These are phyloP conservation scores for Acanthococcus lagerstroemiae DNA, from an alignment of 2,888 invertebrate species.

Conservation along the genomic window DNA sequence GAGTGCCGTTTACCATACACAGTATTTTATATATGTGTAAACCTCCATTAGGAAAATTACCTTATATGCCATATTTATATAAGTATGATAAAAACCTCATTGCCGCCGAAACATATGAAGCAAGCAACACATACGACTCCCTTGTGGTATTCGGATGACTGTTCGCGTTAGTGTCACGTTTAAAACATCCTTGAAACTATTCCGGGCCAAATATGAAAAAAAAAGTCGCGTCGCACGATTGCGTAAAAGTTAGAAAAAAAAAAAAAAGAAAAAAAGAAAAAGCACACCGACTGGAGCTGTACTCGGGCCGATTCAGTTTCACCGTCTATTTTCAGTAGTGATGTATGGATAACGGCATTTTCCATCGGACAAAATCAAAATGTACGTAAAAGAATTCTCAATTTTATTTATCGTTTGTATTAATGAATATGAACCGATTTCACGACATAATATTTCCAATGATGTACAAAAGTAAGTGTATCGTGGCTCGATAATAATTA, in stretches of 20 bases:
- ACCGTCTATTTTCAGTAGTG: no score
- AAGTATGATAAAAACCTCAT: conserved; percentile 27
- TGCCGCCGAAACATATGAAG: conserved; percentile 23
- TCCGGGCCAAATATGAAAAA: conserved; percentile 12
- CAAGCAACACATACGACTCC: conserved; percentile 26
- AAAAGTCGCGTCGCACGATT: conserved; percentile 14
- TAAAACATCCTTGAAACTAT: conserved; percentile 23
- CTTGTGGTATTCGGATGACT: conserved; percentile 21
- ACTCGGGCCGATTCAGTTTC: no score
- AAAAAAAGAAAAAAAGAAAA: no score
- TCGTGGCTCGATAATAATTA: no score
- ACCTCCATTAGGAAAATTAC: conserved; percentile 31
- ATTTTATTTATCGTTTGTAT: no score
- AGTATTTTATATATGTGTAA: conserved; percentile 14
- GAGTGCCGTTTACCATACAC: conserved; percentile 11
- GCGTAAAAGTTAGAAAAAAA: conserved; percentile 15
- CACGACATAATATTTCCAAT: no score
- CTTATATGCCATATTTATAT: conserved; percentile 28
- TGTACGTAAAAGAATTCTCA: no score
- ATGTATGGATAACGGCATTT: no score
- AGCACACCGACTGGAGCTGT: no score
- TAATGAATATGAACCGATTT: no score
- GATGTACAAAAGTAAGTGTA: no score
- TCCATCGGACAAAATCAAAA: no score
- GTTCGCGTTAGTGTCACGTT: conserved; percentile 26